Base-by-base conservation (phyloP, 30 jellyfish, hydroid and myxozoan genomes). In the Aurelia sp. region DNA sequence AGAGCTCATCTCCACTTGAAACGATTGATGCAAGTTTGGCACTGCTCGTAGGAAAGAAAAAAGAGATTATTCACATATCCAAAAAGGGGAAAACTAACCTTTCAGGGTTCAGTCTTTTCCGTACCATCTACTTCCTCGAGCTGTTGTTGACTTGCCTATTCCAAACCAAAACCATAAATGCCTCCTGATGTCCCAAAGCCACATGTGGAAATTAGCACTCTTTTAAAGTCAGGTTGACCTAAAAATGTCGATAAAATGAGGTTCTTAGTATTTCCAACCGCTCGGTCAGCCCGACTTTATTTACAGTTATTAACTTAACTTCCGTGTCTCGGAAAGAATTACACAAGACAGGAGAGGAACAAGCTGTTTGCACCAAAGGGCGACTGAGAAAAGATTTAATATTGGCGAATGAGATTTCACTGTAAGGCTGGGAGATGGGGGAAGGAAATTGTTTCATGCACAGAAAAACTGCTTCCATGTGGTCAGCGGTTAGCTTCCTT, bases 301-400 rank as follows among this genome's bases (percentile, higher is more conserved):
- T 71, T 82, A 82, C 92, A 82, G 92, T 82, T 70, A 60, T 82
- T 71, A 82, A 82, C 62, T 18, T 73, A 68, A 82, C 92, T 82
- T 82, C 92, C 92, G 85, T 82, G 84, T 82, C 85, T 82, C 92
- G 73, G 85, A 82, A 71, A 82, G 85, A 82, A 71, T 82, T 71
- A 59, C 85, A 23, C 60, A 78, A 78, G 27, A 44, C 68, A 55
- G 81, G 82, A 70, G 92, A 74, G 58, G 55, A 70, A 62, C 85
- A 82, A 82, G 92, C 92, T 82, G 85, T 71, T 82, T 59, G 47
- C 66, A 22, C 83, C 12, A 68, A 59, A 59, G 88, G 68, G 63
- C 69, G 66, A 70, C 78, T 77, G 76, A 11, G 78, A 13, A 27
- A 41, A 16, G 82, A 63, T 41, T 63, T 40, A 21, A 44, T 44